Evolutionary conservation across 1,140 invertebrate genomes (phyloP).

Genomic region (Achatina immaculata): DNA sequence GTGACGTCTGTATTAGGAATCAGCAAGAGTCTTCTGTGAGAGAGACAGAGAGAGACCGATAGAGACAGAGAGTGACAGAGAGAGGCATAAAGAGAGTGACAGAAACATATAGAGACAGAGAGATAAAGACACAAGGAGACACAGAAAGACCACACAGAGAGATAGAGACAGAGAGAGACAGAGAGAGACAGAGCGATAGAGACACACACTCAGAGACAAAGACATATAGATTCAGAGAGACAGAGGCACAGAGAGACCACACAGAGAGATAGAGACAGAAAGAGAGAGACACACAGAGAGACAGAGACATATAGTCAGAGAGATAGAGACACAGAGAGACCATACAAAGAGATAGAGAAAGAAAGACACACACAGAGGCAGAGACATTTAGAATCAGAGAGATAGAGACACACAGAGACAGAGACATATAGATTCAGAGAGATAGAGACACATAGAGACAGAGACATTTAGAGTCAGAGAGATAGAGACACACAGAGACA

Average conservation of each 20-base stretch:
- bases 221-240: constrained; percentile 9
- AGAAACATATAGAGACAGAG: neutral
- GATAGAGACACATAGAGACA: too few relatives aligned
- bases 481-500: neutral
- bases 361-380: neutral
- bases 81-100: too few relatives aligned
- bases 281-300: too few relatives aligned
- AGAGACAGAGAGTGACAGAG: neutral
- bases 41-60: neutral
- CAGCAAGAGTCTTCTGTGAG: too few relatives aligned
- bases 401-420: constrained; percentile 2
- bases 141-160: neutral
- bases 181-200: neutral
- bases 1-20: too few relatives aligned
- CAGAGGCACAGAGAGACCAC: neutral
- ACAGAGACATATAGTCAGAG: neutral
- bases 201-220: neutral
- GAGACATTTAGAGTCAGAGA: neutral
- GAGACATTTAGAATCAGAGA: too few relatives aligned
- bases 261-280: neutral
- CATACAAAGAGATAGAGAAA: constrained; percentile 19
- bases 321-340: neutral
- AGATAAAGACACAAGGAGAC: neutral
- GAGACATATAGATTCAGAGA: neutral
- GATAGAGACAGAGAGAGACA: constrained; percentile 25